Conservation (phyloP, 2,113 vertebrate species). For the Choloepus hoffmanni region DNA sequence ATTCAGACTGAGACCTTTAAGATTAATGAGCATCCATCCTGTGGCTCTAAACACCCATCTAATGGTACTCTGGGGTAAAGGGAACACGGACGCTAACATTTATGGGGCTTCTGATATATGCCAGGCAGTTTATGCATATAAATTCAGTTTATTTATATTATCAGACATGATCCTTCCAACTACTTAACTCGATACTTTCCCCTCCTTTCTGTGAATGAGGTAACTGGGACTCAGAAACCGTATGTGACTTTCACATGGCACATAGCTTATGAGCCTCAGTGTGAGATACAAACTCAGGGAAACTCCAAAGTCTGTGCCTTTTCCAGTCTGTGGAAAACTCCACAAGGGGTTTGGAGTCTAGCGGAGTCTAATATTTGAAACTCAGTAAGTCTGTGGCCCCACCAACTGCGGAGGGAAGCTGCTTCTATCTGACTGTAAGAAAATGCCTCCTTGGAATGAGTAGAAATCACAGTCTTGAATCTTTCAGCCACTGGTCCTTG, state of each 20-base stretch:
- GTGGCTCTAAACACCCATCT: not conserved
- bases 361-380: no score
- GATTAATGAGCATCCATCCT: not conserved
- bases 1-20: not conserved
- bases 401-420: not conserved
- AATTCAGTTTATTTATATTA: not conserved
- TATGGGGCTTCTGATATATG: not conserved
- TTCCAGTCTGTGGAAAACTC: not conserved
- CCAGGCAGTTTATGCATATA: not conserved
- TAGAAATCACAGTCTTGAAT: not conserved
- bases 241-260: not conserved
- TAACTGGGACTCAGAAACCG: not conserved
- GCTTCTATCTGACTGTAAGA: not conserved
- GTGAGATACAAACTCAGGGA: not conserved
- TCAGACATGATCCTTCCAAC: not conserved
- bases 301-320: not conserved
- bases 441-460: not conserved
- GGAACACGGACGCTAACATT: not conserved
- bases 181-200: not conserved
- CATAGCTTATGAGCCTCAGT: not conserved
- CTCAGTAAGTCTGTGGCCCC: no score
- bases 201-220: not conserved
- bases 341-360: no score
- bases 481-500: not conserved
- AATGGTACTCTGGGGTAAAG: not conserved